Evolutionary conservation across 2,113 vertebrate genomes (phyloP).

Genomic region (Indri indri): DNA sequence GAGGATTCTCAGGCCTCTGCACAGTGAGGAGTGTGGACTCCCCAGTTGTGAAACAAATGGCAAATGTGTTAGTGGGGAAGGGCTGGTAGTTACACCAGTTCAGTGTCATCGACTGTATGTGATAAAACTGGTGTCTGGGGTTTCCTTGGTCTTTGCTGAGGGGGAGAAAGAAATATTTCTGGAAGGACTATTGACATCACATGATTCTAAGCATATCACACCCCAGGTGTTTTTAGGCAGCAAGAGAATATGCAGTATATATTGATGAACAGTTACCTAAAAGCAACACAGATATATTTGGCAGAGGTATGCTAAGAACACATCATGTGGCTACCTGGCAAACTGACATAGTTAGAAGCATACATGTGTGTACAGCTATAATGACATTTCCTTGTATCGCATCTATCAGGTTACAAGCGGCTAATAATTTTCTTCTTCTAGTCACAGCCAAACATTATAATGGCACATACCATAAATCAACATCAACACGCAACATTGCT

Average conservation of each 20-base stretch:
- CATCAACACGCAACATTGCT: conserved; percentile 82
- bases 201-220: conserved; percentile 12
- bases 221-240: neutral
- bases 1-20: neutral
- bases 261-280: neutral
- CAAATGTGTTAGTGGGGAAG: neutral
- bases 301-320: conserved; percentile 36
- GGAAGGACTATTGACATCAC: neutral
- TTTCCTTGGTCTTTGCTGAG: neutral
- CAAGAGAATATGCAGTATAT: neutral
- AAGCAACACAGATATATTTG: neutral
- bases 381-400: conserved; percentile 81
- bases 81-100: neutral
- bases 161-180: neutral
- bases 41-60: neutral
- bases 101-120: neutral
- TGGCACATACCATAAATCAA: conserved; percentile 84
- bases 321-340: neutral
- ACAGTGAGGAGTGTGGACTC: neutral
- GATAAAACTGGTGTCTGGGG: neutral
- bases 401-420: conserved; percentile 85
- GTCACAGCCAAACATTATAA: conserved; percentile 83
- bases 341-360: conserved; percentile 75
- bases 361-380: conserved; percentile 74
- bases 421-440: conserved; percentile 87